Base-by-base conservation (phyloP, 2,888 invertebrate species). In the Hipparchia semele region DNA sequence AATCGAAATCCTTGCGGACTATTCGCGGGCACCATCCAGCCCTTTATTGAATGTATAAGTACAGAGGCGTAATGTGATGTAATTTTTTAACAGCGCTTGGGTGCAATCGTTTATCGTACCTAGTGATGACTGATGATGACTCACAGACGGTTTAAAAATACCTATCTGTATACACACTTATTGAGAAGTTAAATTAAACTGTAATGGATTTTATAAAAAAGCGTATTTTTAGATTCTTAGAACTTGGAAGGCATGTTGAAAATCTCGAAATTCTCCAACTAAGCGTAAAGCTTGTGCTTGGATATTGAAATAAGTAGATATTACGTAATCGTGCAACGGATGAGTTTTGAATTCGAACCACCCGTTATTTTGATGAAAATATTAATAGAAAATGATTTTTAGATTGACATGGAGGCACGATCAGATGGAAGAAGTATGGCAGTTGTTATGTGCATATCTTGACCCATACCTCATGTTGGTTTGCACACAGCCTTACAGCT, bases 401-500 rank as follows among this genome's bases (percentile, higher is more conserved):
- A 51, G 65, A 53, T 23, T 53, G 10, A 51, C 53, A 51, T 53
- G 13, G 64, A 49, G 60, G 45, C 23, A 53, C 65, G 65, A 65
- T 65, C 23, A 7, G 65, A 65, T 65, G 53, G 65, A 65, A 53
- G 65, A 53, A 51, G 65, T 53, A 65, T 65, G 65, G 65, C 53
- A 12, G 65, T 65, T 65, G 53, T 65, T 65, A 65, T 12, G 33
- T 65, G 65, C 33, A 51, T 51, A n/a, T 65, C 60, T 39, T 62
- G 62, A 62, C 51, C 65, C 65, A 65, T 65, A 65, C 65, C 65
- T 65, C 65, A 12, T 33, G 65, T 65, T 51, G 65, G 33, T 65
- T 65, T 51, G 51, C 51, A 65, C 51, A 65, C 65, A 33, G 65
- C 65, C 23, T 23, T 64, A 51, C 49, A 39, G 45, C 60, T 61